phyloP scores from a whole-genome alignment of 2,888 invertebrate species.

The Lagria hirta region DNA sequence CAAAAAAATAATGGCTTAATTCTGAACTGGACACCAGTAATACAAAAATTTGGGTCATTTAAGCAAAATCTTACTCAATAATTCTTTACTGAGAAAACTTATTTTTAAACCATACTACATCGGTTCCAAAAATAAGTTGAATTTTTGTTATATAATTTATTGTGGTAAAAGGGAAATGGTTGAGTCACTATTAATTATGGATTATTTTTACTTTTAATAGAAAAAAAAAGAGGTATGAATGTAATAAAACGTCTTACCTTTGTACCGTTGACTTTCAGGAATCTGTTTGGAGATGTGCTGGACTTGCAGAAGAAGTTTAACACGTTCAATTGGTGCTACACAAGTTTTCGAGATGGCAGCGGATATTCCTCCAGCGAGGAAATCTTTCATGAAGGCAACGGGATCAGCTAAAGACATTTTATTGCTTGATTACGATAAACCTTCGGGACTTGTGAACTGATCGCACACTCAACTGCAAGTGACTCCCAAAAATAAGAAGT shows the following conservation, averaged over 20 bases:
- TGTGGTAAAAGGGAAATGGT: neutral
- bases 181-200: no score
- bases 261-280: constrained; percentile 82
- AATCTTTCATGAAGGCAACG: constrained; percentile 85
- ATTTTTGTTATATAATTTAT: constrained; percentile 4
- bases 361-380: constrained; percentile 87
- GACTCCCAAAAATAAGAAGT: constrained; percentile 46
- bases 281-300: constrained; percentile 93
- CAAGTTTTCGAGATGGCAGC: constrained; percentile 93
- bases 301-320: constrained; percentile 91
- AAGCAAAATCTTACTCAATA: neutral
- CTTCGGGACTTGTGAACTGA: constrained; percentile 49
- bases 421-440: constrained; percentile 11
- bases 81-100: neutral
- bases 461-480: constrained; percentile 60
- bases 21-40: neutral
- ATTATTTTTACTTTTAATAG: no score
- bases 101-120: constrained; percentile 1
- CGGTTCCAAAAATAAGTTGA: constrained; percentile 7
- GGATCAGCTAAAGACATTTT: constrained; percentile 65
- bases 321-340: constrained; percentile 93
- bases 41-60: constrained; percentile 1
- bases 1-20: neutral
- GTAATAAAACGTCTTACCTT: constrained; percentile 60
- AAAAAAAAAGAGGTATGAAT: no score